phyloP scores from a whole-genome alignment of 2,113 vertebrate species.

The Toxotes chatareus region DNA sequence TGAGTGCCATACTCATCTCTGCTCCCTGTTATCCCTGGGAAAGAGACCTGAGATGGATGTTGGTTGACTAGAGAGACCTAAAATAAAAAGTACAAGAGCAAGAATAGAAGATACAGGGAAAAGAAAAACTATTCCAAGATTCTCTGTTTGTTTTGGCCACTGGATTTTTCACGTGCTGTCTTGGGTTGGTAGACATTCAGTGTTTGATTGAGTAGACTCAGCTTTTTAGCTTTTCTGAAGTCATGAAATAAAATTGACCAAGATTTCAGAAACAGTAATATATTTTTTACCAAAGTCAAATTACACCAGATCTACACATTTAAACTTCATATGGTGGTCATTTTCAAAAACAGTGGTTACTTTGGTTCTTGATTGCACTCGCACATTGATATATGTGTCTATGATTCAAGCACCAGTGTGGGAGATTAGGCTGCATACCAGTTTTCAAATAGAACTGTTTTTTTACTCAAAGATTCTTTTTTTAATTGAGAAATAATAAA shows the following conservation, averaged over 20 bases:
- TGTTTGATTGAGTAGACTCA: not conserved
- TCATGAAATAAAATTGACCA: not conserved
- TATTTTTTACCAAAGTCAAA: not conserved
- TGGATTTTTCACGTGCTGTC: not conserved
- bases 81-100: not conserved
- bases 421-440: not conserved
- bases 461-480: not conserved
- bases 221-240: not conserved
- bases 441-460: not conserved
- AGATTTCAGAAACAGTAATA: not conserved
- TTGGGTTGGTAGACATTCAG: not conserved
- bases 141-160: slow-evolving; percentile 1
- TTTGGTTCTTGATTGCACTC: not conserved
- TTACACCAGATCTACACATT: not conserved
- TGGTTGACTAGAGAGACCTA: slow-evolving; percentile 19
- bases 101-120: not conserved
- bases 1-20: slow-evolving; percentile 11
- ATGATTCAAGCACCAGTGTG: not conserved
- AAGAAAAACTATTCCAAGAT: not conserved
- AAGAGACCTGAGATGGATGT: slow-evolving; percentile 12
- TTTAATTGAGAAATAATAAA: slow-evolving; percentile 18
- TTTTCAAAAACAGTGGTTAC: not conserved
- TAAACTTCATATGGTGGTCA: not conserved
- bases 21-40: slow-evolving; percentile 17
- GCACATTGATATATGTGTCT: not conserved